Base-by-base conservation (phyloP, 2,113 vertebrate species). In the Cinclus mexicanus region DNA sequence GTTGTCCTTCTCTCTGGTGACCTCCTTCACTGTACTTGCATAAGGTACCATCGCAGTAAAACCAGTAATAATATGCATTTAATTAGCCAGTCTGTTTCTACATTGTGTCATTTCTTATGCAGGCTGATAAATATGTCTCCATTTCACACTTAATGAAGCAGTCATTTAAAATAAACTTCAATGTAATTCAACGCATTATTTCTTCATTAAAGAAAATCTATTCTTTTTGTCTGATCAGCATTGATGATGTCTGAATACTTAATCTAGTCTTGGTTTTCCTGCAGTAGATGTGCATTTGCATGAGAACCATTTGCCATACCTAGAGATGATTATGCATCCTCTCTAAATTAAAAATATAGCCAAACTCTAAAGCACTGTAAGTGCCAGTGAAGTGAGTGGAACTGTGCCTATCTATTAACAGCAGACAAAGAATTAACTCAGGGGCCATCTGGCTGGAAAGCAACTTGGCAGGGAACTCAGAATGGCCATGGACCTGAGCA, bases 71-170 rank as follows among this genome's bases (percentile, higher is more conserved):
- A 71, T 39, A 56, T 4, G 5, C 7, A 31, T 68, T 75, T 85
- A 82, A 82, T 64, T 60, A 91, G 24, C 19, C 69, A 47, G 3
- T 57, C 37, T 90, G 57, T 53, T 85, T 37, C 46, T 83, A 41
- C 14, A 4, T 37, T 53, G 26, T 81, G 19, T 82, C 39, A 68
- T 65, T 76, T 88, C 23, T 80, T 90, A 72, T 65, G 68, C 61
- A 92, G 74, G 39, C 50, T 80, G 53, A 85, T 81, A 83, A 90
- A 70, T 79, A 46, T 3, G 8, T 72, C 46, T 72, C 28, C 31
- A 61, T 95, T 92, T 94, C 50, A 86, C 64, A 72, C 53, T 75
- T 85, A 83, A 74, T 88, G 37, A 88, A 86, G 35, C 53, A 60
- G 49, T 85, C 6, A 83, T 90, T 94, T 92, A 77, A 90, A 91